Percentiles rank a stretch among this genome's conserved stretches.
Evolutionary conservation across 2,113 vertebrate genomes (phyloP).

Genomic region (Channa maculata): DNA sequence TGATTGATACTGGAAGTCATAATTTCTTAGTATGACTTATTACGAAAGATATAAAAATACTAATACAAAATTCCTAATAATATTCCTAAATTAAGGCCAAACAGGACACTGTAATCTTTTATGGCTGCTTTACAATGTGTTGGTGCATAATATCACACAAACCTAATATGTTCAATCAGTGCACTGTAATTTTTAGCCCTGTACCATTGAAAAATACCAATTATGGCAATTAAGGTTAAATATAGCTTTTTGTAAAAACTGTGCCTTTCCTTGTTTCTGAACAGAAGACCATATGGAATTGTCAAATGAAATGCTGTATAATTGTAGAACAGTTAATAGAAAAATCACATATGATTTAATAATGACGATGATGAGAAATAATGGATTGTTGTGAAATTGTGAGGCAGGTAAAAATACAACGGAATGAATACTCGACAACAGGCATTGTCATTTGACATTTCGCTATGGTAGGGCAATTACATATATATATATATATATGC

Average conservation of each 20-base stretch:
- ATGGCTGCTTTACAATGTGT: conserved; percentile 38
- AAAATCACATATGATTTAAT: conserved; percentile 65
- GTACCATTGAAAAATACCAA: conserved; percentile 72
- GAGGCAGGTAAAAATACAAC: conserved; percentile 36
- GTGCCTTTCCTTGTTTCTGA: conserved; percentile 63
- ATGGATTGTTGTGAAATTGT: conserved; percentile 61
- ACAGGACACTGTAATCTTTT: conserved; percentile 26
- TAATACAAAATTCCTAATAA: conserved; percentile 24
- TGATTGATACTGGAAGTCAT: conserved; percentile 8
- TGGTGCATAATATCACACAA: conserved; percentile 50
- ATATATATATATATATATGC: too few species aligned
- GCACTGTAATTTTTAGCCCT: conserved; percentile 66
- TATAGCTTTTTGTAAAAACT: conserved; percentile 76
- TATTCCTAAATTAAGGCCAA: conserved; percentile 15
- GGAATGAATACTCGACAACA: conserved; percentile 1
- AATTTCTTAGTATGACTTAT: conserved; percentile 14
- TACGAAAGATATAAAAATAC: conserved; percentile 8
- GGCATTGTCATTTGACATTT: neutral
- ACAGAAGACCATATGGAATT: conserved; percentile 51
- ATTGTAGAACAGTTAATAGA: conserved; percentile 58
- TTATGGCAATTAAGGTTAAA: conserved; percentile 80
- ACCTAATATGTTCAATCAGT: conserved; percentile 64
- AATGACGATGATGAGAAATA: conserved; percentile 49
- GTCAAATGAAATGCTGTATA: conserved; percentile 67
- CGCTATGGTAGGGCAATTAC: too few species aligned